Evolutionary conservation across 2,888 invertebrate genomes (phyloP), one percentile per base, ranked within the genome.

Genomic region (Stegana nigrithorax): DNA sequence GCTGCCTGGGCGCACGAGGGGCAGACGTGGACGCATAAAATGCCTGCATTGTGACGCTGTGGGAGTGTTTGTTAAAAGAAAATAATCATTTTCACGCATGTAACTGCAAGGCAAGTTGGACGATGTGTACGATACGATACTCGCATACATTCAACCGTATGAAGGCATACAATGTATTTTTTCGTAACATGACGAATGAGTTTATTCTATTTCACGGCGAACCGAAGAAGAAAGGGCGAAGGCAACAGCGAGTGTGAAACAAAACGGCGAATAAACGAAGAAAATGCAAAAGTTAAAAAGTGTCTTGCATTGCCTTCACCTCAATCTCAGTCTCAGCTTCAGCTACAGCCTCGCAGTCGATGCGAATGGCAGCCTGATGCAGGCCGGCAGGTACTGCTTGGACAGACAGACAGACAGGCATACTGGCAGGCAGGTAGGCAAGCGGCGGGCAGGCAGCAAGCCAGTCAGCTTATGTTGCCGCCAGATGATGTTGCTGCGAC

Each of bases 141-240:
- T n/a, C n/a, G n/a, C n/a, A n/a, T n/a, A n/a, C n/a, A n/a, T n/a
- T n/a, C n/a, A n/a, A n/a, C n/a, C n/a, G 5, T 3, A 1, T 39
- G 17, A 5, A 1, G 2, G n/a, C 19, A 42, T n/a, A n/a, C n/a
- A 75, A 72, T 75, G 75, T 66, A 75, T 80, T 80, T 19, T 80
- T 74, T 79, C 78, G 68, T 71, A 70, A 74, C 75, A 75, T 74
- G 75, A 75, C 81, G 75, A 76, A 80, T 78, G 73, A 71, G 79
- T 69, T 77, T 81, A 78, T 80, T 79, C 75, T 72, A 71, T 75
- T 80, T 72, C 69, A 67, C 78, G 77, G 79, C 26, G 51, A 61
- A 51, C 29, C 51, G 44, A 10, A 21, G 29, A 53, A 62, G 51
- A 66, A 55, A 42, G 25, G n/a, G n/a, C n/a, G n/a, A 59, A 57